Conservation (phyloP, 2,113 vertebrate genomes). For the Pipra filicauda region DNA sequence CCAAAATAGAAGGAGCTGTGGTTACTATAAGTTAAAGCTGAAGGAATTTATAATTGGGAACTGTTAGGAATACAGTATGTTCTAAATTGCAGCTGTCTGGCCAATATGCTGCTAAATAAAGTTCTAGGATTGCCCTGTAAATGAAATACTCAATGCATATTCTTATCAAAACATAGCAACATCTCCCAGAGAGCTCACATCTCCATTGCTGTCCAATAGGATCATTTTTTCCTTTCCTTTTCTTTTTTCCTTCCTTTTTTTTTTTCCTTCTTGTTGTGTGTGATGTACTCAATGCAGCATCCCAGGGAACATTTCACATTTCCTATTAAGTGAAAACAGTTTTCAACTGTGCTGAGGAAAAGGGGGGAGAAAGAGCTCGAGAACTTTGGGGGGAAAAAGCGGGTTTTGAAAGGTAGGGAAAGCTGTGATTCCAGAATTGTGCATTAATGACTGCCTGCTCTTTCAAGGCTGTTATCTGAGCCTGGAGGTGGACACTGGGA, state of each 20-base stretch:
- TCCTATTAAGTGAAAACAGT: neutral
- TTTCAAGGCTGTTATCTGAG: neutral
- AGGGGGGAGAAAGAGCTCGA: neutral
- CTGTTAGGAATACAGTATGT: constrained; percentile 47
- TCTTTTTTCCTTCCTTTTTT: too few relatives aligned
- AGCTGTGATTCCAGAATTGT: neutral
- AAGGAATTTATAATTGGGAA: constrained; percentile 49
- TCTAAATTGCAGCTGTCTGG: constrained; percentile 60
- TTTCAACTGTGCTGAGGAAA: neutral
- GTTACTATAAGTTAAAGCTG: constrained; percentile 42
- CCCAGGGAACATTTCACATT: neutral
- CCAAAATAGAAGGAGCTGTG: constrained; percentile 16
- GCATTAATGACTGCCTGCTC: neutral
- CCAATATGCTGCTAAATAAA: constrained; percentile 62
- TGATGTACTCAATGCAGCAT: neutral
- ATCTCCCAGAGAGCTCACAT: neutral
- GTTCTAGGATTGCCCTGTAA: constrained; percentile 37
- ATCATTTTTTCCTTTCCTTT: neutral
- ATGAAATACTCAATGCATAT: neutral
- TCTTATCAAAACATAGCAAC: constrained; percentile 21
- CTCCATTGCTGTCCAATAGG: neutral
- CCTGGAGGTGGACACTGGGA: neutral
- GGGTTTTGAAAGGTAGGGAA: neutral
- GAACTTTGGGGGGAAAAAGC: neutral
- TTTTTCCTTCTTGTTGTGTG: neutral